Percentiles rank a stretch among this genome's conserved stretches.
phyloP scores from a whole-genome alignment of 2,888 invertebrate species.

The Leptarthrus brevirostris region DNA sequence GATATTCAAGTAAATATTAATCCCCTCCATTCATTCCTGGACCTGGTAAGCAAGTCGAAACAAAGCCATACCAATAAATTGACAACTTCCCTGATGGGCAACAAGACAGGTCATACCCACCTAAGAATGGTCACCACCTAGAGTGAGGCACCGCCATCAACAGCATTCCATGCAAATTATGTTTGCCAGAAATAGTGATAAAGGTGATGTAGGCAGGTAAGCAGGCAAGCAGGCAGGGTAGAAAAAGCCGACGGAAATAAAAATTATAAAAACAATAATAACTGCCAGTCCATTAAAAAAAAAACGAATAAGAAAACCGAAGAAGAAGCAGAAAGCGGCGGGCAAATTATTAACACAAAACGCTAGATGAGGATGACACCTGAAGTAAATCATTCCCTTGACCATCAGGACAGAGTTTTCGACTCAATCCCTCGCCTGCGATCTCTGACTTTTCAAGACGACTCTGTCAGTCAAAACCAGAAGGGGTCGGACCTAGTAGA shows the following conservation, averaged over 20 bases:
- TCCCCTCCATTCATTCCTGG: too few species aligned
- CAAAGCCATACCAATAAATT: neutral
- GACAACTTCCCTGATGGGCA: neutral
- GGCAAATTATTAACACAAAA: slow-evolving; percentile 14
- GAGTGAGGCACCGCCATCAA: slow-evolving; percentile 20
- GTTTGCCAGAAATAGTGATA: slow-evolving; percentile 10
- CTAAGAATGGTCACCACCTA: slow-evolving; percentile 25
- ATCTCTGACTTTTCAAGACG: too few species aligned
- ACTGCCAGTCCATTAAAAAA: neutral
- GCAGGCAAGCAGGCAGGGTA: too few species aligned
- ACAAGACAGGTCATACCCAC: neutral
- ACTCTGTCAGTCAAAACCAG: too few species aligned
- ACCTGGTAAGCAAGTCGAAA: too few species aligned
- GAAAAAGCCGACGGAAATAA: neutral
- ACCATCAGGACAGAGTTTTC: neutral
- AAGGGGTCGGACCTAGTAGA: neutral
- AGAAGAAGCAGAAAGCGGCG: neutral
- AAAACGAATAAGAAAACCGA: neutral
- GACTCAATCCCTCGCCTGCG: too few species aligned
- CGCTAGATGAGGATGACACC: neutral
- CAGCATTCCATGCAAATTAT: slow-evolving; percentile 45
- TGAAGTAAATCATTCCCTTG: slow-evolving; percentile 6
- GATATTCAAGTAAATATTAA: too few species aligned
- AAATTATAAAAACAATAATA: neutral
- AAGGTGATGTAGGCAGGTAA: neutral